These are phyloP conservation scores for Drosophila orena DNA, from an alignment of 1,140 invertebrate genomes.

Conservation along the genomic window DNA sequence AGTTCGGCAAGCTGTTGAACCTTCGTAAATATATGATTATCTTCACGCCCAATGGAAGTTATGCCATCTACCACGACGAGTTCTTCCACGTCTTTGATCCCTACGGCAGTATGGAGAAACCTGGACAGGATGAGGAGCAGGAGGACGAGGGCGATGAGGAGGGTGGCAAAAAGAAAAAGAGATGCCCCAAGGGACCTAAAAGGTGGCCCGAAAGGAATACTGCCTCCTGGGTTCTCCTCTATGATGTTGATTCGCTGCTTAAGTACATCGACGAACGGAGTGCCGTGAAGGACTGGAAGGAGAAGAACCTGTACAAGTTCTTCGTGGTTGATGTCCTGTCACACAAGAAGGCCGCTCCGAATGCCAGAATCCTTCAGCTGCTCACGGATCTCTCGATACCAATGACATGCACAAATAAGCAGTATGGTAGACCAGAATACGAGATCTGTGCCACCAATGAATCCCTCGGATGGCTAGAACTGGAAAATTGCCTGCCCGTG, in stretches of 20 bases:
- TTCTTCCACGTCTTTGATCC: conserved; percentile 87
- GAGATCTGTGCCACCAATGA: conserved; percentile 84
- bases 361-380: conserved; percentile 68
- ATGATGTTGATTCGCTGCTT: conserved; percentile 59
- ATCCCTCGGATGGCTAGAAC: conserved; percentile 86
- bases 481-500: conserved; percentile 84
- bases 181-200: conserved; percentile 61
- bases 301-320: conserved; percentile 62
- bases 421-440: conserved; percentile 64
- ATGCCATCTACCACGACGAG: conserved; percentile 86
- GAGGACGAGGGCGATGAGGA: conserved; percentile 39
- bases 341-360: conserved; percentile 72
- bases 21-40: conserved; percentile 86
- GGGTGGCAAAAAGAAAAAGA: conserved; percentile 43
- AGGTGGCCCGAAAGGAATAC: conserved; percentile 74
- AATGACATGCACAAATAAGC: conserved; percentile 63
- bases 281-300: conserved; percentile 62
- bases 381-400: conserved; percentile 75
- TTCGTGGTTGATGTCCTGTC: conserved; percentile 70
- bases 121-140: conserved; percentile 40
- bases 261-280: conserved; percentile 63
- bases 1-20: conserved; percentile 46
- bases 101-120: conserved; percentile 84
- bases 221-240: conserved; percentile 79
- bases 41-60: conserved; percentile 85